Conservation (phyloP, 2,888 invertebrate genomes). For the Agrotis ipsilon region DNA sequence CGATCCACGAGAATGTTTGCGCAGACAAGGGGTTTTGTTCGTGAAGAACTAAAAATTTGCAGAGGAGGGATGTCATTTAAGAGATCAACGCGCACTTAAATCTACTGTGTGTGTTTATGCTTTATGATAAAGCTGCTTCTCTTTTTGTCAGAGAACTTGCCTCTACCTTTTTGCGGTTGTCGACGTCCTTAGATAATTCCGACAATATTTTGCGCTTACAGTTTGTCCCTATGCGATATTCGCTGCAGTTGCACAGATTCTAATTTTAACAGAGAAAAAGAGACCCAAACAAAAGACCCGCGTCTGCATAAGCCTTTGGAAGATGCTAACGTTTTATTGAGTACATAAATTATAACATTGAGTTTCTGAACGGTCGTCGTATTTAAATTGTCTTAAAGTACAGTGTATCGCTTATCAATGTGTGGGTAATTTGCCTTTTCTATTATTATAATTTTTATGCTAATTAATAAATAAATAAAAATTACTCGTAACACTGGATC, state of each 20-base stretch:
- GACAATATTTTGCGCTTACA: neutral
- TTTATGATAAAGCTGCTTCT: neutral
- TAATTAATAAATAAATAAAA: slow-evolving; percentile 4
- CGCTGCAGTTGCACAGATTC: neutral
- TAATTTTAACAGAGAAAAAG: neutral
- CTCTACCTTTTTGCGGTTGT: neutral
- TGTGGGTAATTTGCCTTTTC: slow-evolving; percentile 2
- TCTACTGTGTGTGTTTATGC: neutral
- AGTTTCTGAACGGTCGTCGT: neutral
- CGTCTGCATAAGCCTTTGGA: neutral
- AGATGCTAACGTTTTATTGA: no score
- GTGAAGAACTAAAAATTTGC: no score
- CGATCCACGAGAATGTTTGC: no score
- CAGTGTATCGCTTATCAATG: no score
- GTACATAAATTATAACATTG: neutral
- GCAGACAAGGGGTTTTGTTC: neutral
- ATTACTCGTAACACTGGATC: slow-evolving; percentile 93
- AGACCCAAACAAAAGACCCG: no score
- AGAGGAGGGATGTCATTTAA: neutral
- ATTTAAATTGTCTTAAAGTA: neutral
- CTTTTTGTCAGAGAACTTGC: neutral
- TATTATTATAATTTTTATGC: no score
- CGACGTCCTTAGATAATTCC: neutral
- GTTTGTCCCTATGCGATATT: neutral
- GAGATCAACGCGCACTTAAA: neutral